Base-by-base conservation (phyloP, 1,140 invertebrate species). In the Epicauta chinensis region DNA sequence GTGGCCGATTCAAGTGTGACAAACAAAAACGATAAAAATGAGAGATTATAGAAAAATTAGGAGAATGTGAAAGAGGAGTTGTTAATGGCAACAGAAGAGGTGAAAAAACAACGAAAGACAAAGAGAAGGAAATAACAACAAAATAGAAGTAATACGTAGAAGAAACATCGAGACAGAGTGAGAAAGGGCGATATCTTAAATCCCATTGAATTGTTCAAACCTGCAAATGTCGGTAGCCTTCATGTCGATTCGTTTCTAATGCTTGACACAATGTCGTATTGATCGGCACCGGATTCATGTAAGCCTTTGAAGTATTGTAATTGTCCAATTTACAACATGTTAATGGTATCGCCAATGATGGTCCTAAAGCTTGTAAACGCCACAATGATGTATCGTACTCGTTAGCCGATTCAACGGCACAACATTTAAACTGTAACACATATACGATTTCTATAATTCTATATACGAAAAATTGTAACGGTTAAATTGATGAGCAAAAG, bases 381-480 rank as follows among this genome's bases (percentile, higher is more conserved):
- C 89, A 92, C 61, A 82, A 71, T 1, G 89, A 90, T 47, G 84
- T 86, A 54, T 86, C 83, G 69, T 90, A 93, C 76, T 93, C 90
- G 38, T 78, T 76, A 2, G 84, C 82, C 55, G 81, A 82, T 17
- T 81, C 79, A 62, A 91, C 85, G 7, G 89, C 91, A 68, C 91
- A 93, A 63, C 91, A 93, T 49, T 84, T 76, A 62, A 91, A 85
- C 81, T 89, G 67, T 11, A n/a, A n/a, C n/a, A n/a, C n/a, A n/a
- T n/a, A n/a, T n/a, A n/a, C n/a, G n/a, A n/a, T n/a, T n/a, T n/a
- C n/a, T n/a, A n/a, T n/a, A n/a, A n/a, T n/a, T n/a, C n/a, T n/a
- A n/a, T n/a, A n/a, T n/a, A n/a, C 73, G 72, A 35, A 50, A 59
- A 43, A 39, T 44, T 29, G 3, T 34, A n/a, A 34, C 32, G 3